These are phyloP conservation scores for Limanda limanda DNA, from an alignment of 2,113 vertebrate species.

Conservation along the genomic window DNA sequence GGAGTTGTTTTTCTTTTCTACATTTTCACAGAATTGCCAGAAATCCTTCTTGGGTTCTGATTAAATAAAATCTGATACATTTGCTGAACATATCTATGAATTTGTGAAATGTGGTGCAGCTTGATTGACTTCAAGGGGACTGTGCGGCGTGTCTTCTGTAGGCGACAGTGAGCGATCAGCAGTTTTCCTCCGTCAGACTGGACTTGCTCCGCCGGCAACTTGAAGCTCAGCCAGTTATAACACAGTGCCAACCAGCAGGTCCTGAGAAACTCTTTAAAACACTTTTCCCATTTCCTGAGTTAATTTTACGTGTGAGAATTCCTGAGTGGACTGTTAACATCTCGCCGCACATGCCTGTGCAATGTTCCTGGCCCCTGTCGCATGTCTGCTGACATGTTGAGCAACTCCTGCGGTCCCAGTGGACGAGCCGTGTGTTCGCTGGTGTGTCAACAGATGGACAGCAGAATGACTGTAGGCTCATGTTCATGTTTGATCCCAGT, in stretches of 20 bases:
- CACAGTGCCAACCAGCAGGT: slow-evolving; percentile 3
- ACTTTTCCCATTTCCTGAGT: slow-evolving; percentile 61
- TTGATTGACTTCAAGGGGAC: too few species aligned
- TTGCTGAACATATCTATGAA: too few species aligned
- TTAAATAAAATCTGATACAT: too few species aligned
- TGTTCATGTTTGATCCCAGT: neutral
- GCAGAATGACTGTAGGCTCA: neutral
- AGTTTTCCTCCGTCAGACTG: slow-evolving; percentile 12
- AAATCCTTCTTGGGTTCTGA: neutral
- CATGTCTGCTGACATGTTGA: slow-evolving; percentile 33
- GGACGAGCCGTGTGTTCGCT: slow-evolving; percentile 4
- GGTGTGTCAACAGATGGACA: neutral
- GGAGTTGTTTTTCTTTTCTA: neutral
- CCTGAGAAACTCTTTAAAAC: slow-evolving; percentile 56
- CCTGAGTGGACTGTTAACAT: slow-evolving; percentile 19
- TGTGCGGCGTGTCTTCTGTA: neutral
- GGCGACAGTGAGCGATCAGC: neutral
- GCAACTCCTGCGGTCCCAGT: slow-evolving; percentile 7
- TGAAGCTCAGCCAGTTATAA: slow-evolving; percentile 16
- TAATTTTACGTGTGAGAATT: slow-evolving; percentile 51
- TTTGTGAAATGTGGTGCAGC: too few species aligned
- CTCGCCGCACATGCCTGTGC: neutral
- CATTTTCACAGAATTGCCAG: neutral
- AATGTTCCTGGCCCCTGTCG: slow-evolving; percentile 20
- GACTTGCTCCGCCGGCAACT: neutral